These are phyloP conservation scores for Aproaerema taeniolella DNA, from an alignment of 2,888 invertebrate genomes.

Conservation along the genomic window DNA sequence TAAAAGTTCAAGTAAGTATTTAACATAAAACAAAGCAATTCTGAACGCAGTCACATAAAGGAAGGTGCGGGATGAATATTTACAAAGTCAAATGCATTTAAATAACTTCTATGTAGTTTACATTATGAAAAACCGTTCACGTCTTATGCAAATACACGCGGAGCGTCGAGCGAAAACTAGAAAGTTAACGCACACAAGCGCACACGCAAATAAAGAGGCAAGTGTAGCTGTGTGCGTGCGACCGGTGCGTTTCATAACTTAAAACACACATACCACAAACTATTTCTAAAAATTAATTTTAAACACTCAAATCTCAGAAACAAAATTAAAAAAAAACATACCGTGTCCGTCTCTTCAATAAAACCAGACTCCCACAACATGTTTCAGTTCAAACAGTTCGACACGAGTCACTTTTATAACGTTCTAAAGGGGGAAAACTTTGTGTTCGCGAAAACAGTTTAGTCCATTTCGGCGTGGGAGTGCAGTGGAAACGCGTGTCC, in stretches of 20 bases:
- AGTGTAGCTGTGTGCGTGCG: constrained; percentile 28
- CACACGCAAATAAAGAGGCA: constrained; percentile 15
- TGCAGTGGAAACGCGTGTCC: constrained; percentile 46
- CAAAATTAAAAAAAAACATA: constrained; percentile 38
- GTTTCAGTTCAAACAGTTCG: constrained; percentile 47
- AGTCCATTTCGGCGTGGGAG: constrained; percentile 47
- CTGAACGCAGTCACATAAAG: constrained; percentile 46
- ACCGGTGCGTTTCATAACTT: constrained; percentile 59
- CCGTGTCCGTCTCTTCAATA: constrained; percentile 66
- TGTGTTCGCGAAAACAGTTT: constrained; percentile 31
- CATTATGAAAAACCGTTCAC: constrained; percentile 76
- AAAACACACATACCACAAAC: constrained; percentile 34
- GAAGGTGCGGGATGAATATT: constrained; percentile 59
- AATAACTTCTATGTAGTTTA: constrained; percentile 62
- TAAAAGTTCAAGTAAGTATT: too few species aligned
- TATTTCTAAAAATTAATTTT: too few species aligned
- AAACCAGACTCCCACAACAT: constrained; percentile 72
- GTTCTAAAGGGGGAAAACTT: neutral
- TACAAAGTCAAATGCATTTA: constrained; percentile 52
- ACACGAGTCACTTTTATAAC: constrained; percentile 44
- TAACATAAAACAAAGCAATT: constrained; percentile 59
- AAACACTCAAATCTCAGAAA: constrained; percentile 13
- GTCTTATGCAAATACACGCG: constrained; percentile 70
- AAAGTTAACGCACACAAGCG: constrained; percentile 61
- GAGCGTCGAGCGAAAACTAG: constrained; percentile 73